Evolutionary conservation across 2,888 invertebrate genomes (phyloP).

Genomic region (Tachina fera): DNA sequence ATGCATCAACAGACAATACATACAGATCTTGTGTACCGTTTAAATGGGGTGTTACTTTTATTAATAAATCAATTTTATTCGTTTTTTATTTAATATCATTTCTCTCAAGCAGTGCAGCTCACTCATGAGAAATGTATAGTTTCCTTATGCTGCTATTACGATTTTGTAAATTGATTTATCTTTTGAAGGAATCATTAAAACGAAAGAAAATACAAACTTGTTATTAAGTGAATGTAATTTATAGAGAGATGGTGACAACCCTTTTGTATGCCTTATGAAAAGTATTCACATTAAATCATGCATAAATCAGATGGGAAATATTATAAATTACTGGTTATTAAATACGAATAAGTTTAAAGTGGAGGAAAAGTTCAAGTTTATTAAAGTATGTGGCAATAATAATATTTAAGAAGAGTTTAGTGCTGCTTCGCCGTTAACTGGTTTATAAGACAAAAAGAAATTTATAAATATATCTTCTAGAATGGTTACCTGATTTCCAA

Average conservation of each 20-base stretch:
- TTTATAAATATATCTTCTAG: no score
- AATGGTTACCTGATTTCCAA: no score
- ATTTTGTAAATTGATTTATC: conserved; percentile 31
- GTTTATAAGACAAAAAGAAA: no score
- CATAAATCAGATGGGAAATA: conserved; percentile 1
- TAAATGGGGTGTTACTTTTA: conserved; percentile 41
- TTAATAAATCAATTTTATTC: conserved; percentile 65
- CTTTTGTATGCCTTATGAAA: conserved; percentile 3
- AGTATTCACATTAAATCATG: conserved; percentile 30
- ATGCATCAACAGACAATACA: conserved; percentile 41
- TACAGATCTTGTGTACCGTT: conserved; percentile 10
- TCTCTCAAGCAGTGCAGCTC: neutral
- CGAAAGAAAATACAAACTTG: neutral
- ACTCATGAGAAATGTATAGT: neutral
- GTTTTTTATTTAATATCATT: conserved; percentile 17
- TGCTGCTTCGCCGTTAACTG: no score
- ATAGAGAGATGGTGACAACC: conserved; percentile 39
- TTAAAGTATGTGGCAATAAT: no score
- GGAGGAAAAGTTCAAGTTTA: no score
- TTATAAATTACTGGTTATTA: no score
- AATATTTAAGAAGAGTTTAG: no score
- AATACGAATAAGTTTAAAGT: no score
- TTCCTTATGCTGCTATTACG: neutral
- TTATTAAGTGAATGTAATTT: neutral
- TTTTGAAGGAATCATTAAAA: conserved; percentile 1